phyloP scores from a whole-genome alignment of 2,888 invertebrate genomes.

The Conchocele bisecta region DNA sequence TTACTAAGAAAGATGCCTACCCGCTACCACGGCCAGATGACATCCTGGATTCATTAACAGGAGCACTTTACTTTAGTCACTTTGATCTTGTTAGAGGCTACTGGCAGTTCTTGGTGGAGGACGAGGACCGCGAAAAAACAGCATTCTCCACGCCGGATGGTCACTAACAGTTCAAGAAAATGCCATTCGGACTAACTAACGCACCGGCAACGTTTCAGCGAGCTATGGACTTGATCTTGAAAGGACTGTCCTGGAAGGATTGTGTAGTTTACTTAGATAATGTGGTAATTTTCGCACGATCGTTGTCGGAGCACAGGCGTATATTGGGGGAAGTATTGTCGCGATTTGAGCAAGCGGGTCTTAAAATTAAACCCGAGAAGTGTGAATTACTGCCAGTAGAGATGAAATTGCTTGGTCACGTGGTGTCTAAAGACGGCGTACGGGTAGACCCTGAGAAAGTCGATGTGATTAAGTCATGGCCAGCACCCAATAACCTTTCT shows the following conservation, averaged over 20 bases:
- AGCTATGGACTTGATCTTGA: slow-evolving; percentile 15
- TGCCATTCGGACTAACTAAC: slow-evolving; percentile 8
- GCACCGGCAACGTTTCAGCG: slow-evolving; percentile 14
- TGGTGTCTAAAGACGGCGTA: slow-evolving; percentile 12
- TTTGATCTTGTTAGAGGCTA: slow-evolving; percentile 14
- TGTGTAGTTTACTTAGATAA: slow-evolving; percentile 22
- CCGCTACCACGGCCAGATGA: slow-evolving; percentile 3
- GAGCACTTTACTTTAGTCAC: slow-evolving; percentile 2
- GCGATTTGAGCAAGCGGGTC: not conserved
- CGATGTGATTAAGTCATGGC: slow-evolving; percentile 10
- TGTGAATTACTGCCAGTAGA: slow-evolving; percentile 10
- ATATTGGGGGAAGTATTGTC: slow-evolving; percentile 3
- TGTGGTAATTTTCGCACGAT: slow-evolving; percentile 8
- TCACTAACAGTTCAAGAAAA: slow-evolving; percentile 9
- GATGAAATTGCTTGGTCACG: slow-evolving; percentile 8
- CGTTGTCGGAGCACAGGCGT: slow-evolving; percentile 5
- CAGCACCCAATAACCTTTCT: not conserved
- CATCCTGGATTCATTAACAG: slow-evolving; percentile 11
- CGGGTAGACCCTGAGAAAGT: slow-evolving; percentile 7
- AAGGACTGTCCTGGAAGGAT: slow-evolving; percentile 6
- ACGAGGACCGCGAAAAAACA: slow-evolving; percentile 10
- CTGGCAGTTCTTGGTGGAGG: slow-evolving; percentile 15
- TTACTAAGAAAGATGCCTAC: slow-evolving; percentile 2
- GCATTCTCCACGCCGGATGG: slow-evolving; percentile 13
- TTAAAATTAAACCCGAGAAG: slow-evolving; percentile 25